Base-by-base conservation (phyloP, 2,113 vertebrate species). In the Pogonocichla stellata region DNA sequence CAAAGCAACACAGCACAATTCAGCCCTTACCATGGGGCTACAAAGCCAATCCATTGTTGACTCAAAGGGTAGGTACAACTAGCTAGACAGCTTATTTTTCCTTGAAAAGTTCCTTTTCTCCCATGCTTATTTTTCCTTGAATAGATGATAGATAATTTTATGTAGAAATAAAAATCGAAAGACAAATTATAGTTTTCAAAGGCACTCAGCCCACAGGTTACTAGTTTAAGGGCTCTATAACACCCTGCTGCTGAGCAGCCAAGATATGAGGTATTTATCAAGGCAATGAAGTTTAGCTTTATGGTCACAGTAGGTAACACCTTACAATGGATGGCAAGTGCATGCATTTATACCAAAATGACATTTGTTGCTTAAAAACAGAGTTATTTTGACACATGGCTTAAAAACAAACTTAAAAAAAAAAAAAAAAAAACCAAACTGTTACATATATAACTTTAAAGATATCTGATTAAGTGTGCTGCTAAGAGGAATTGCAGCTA, bases 261-360 rank as follows among this genome's bases (percentile, higher is more conserved):
- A 43, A 87, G 51, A 90, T 22, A 73, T 42, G 17, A 88, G 38
- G 62, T 85, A 86, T 95, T 93, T 77, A 89, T 92, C 90, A 96
- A 96, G 50, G 86, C 38, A 93, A 77, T 81, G 79, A 94, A 75
- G 58, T 95, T 95, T 94, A 93, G 69, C 80, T 92, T 96, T 92
- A 79, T 47, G 40, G 86, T 90, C 86, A 86, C 89, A 54, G 40
- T 42, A 92, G 53, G 53, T 47, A 71, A 79, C 88, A 90, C 61
- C 61, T 92, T 2, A 0, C 92, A 91, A 92, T 53, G 80, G 40
- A 51, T 51, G 50, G 26, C 50, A 51, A 51, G 15, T 51, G 26
- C 50, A 51, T 51, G 15, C 26, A 51, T 51, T 51, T 51, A 51
- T 18, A 29, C 17, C 50, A 51, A 51, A 51, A 51, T 51, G 15